phyloP scores from a whole-genome alignment of 2,797 vertebrate species.

The Huso huso region DNA sequence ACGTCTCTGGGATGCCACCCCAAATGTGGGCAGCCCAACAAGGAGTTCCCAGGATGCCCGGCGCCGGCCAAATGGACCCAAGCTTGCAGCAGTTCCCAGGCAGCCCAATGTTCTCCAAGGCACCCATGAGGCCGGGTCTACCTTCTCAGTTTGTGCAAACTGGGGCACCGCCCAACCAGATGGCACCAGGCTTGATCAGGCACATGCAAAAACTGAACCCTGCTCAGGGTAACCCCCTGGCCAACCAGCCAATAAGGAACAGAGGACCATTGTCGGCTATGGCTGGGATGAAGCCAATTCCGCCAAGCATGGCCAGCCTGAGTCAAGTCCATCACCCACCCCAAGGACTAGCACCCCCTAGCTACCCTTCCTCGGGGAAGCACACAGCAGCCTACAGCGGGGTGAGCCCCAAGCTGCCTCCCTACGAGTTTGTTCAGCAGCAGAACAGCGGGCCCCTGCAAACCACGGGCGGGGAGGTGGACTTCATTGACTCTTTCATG shows the following conservation, averaged over 20 bases:
- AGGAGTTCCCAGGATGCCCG: constrained; percentile 43
- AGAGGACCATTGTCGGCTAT: constrained; percentile 54
- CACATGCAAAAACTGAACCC: constrained; percentile 55
- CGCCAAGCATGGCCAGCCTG: constrained; percentile 52
- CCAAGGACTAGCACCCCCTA: constrained; percentile 56
- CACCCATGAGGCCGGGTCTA: constrained; percentile 32
- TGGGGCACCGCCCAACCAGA: constrained; percentile 34
- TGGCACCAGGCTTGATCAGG: constrained; percentile 49
- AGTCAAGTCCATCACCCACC: constrained; percentile 47
- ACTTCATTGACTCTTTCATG: constrained; percentile 67
- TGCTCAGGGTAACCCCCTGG: constrained; percentile 45
- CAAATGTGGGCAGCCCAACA: constrained; percentile 54
- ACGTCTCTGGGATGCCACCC: constrained; percentile 36
- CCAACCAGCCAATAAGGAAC: constrained; percentile 52
- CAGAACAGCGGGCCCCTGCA: constrained; percentile 39
- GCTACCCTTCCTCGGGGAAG: constrained; percentile 46
- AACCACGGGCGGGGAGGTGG: constrained; percentile 41
- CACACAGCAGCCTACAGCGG: constrained; percentile 45
- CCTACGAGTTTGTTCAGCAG: constrained; percentile 53
- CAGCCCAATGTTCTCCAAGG: constrained; percentile 54
- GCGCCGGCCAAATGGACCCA: constrained; percentile 52
- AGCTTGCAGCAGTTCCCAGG: constrained; percentile 55
- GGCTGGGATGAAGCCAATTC: constrained; percentile 58
- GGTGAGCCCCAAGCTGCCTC: constrained; percentile 48
- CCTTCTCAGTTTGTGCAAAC: constrained; percentile 26